phyloP scores from a whole-genome alignment of 2,797 vertebrate species.

The Neostethus bicornis region DNA sequence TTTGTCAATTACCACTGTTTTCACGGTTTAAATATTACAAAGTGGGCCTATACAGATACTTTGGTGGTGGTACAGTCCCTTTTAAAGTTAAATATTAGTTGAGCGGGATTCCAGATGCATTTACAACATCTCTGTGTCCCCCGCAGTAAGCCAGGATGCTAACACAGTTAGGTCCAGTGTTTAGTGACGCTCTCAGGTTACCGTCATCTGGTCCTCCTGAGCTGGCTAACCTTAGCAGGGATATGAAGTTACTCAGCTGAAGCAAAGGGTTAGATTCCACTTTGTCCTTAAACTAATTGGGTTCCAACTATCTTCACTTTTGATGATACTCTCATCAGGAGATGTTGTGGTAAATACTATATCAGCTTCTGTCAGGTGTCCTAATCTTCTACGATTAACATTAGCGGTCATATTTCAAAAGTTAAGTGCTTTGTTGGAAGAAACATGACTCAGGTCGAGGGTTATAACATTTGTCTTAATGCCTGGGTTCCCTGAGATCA shows the following conservation, averaged over 20 bases:
- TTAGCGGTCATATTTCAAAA: slow-evolving; percentile 19
- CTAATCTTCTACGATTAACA: slow-evolving; percentile 10
- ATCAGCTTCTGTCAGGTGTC: slow-evolving; percentile 4
- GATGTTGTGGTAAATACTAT: slow-evolving; percentile 7
- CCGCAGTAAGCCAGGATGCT: slow-evolving; percentile 39
- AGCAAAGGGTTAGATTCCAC: slow-evolving; percentile 58
- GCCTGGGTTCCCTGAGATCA: slow-evolving; percentile 28
- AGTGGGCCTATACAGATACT: not conserved
- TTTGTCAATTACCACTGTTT: too few species aligned
- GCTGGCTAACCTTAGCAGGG: slow-evolving; percentile 72
- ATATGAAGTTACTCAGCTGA: slow-evolving; percentile 68
- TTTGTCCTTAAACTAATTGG: slow-evolving; percentile 36
- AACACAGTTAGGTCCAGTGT: slow-evolving; percentile 39
- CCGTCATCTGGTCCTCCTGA: slow-evolving; percentile 65
- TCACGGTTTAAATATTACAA: too few species aligned
- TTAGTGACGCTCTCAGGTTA: slow-evolving; percentile 75
- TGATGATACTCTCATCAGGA: slow-evolving; percentile 35
- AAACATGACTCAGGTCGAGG: slow-evolving; percentile 42
- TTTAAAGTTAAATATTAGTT: slow-evolving; percentile 8
- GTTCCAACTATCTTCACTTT: slow-evolving; percentile 13
- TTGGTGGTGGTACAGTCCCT: not conserved
- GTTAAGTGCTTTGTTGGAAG: slow-evolving; percentile 17
- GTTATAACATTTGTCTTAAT: slow-evolving; percentile 41
- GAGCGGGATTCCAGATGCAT: slow-evolving; percentile 18
- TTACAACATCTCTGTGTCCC: slow-evolving; percentile 31